Evolutionary conservation across 2,113 vertebrate species (phyloP).

Genomic region (Austrofundulus limnaeus): DNA sequence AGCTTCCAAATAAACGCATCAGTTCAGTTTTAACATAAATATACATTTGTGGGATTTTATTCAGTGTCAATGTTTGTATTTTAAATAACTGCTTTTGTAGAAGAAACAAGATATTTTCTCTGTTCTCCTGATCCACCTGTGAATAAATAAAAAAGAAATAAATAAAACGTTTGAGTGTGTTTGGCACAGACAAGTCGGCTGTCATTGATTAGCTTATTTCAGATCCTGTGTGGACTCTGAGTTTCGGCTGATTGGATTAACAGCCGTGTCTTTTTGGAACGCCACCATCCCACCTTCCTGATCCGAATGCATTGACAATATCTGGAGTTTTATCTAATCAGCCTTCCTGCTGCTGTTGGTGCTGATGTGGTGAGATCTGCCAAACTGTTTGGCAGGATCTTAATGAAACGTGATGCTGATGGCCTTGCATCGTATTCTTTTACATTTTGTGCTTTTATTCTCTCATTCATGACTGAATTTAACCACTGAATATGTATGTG

Average conservation of each 20-base stretch:
- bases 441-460: not conserved
- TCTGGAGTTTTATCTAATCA: constrained; percentile 38
- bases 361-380: constrained; percentile 29
- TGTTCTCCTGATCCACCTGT: not conserved
- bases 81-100: not conserved
- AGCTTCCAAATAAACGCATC: too few species aligned
- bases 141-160: not conserved
- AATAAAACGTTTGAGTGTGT: not conserved
- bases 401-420: constrained; percentile 26
- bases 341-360: constrained; percentile 9
- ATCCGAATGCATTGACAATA: constrained; percentile 62
- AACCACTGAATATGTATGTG: too few species aligned
- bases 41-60: not conserved
- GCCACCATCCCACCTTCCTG: constrained; percentile 51
- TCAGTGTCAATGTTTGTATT: not conserved
- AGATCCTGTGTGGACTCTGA: constrained; percentile 70
- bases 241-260: constrained; percentile 77
- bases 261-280: constrained; percentile 51
- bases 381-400: constrained; percentile 48
- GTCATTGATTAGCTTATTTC: constrained; percentile 37
- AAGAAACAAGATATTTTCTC: not conserved
- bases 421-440: constrained; percentile 8
- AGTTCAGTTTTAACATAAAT: not conserved
- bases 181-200: constrained; percentile 19
- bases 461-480: not conserved